Evolutionary conservation across 2,888 invertebrate genomes (phyloP), one percentile per base, ranked within the genome.

Genomic region (Carcina quercana): DNA sequence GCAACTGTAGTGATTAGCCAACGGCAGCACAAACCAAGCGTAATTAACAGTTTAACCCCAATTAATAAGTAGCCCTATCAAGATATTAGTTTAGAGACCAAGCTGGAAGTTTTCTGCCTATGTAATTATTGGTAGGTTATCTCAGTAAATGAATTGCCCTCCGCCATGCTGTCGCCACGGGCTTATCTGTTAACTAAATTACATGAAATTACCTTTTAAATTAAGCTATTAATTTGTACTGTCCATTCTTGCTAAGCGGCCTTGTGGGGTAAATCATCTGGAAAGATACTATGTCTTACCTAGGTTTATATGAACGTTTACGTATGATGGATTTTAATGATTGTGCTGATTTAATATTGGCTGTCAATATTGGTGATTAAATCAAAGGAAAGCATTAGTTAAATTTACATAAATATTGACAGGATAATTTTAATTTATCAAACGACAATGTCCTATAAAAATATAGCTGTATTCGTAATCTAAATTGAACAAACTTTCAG

Each of bases 121-220:
- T 13, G 15, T 32, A 24, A 32, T 32, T 32, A 28, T 28, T 14
- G 17, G 33, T 15, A 13, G 21, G 15, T 22, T 19, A 31, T 21
- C 24, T 33, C n/a, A 11, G 19, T 13, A 29, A 32, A 25, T 28
- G 31, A 28, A 15, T 25, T 28, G 13, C 31, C 32, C 15, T 20
- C 30, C 24, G 22, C 25, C 26, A 13, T 5, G 7, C 15, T 13
- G 14, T 32, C 32, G 32, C 37, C 32, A 26, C 5, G 35, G 33
- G 35, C 25, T 28, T 40, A 33, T 28, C 32, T 21, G 19, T 19
- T 30, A 21, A 24, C 27, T 26, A 30, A 37, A 37, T 37, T 25
- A 31, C 20, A 27, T 35, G 12, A 31, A 40, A 40, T 40, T 40
- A 28, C 21, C 27, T n/a, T 24, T 27, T 30, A 37, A 34, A 40